Conservation (phyloP, 2,797 vertebrate genomes). For the Sparus aurata region DNA sequence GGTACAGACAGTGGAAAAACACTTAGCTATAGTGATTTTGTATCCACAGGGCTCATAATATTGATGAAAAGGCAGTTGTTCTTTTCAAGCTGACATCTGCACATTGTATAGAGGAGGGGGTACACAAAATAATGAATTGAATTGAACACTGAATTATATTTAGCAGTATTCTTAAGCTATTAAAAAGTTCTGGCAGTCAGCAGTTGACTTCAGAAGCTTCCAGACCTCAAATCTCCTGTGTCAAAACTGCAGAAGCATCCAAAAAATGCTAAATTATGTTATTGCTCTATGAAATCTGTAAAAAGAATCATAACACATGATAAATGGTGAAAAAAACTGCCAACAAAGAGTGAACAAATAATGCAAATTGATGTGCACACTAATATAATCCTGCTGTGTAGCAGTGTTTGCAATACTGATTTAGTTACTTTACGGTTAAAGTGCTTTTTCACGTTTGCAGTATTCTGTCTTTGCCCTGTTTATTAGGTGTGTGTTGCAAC, state of each 20-base stretch:
- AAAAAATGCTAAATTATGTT: neutral
- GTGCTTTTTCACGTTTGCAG: neutral
- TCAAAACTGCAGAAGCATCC: slow-evolving; percentile 8
- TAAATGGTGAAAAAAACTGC: neutral
- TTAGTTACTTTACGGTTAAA: slow-evolving; percentile 1
- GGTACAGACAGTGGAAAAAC: neutral
- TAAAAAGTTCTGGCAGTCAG: neutral
- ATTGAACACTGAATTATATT: slow-evolving; percentile 1
- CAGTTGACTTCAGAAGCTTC: neutral
- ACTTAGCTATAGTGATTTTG: neutral
- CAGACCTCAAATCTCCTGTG: neutral
- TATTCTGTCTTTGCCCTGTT: neutral
- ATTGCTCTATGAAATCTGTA: neutral
- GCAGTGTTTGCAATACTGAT: slow-evolving; percentile 12
- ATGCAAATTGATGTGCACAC: neutral
- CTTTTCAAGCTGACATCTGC: slow-evolving; percentile 28
- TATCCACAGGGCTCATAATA: neutral
- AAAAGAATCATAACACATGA: neutral
- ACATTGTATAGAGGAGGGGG: neutral
- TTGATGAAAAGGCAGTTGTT: slow-evolving; percentile 10
- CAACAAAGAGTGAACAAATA: neutral
- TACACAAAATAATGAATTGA: neutral
- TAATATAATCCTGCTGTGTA: neutral
- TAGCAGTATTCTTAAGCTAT: neutral
- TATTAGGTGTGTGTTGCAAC: neutral